Conservation (phyloP, 1,140 invertebrate genomes). For the Polyergus mexicanus region DNA sequence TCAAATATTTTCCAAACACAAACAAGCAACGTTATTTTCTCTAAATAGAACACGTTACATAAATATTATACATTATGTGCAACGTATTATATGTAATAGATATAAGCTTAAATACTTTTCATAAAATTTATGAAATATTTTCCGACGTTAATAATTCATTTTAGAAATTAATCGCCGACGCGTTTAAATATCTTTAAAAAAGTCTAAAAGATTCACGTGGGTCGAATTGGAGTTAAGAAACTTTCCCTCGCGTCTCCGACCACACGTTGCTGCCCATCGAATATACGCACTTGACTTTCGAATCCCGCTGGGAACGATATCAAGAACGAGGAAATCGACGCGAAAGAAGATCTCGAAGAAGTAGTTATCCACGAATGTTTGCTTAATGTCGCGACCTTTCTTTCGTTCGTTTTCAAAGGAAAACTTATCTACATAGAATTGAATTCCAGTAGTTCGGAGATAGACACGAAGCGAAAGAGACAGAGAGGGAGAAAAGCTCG, state of each 20-base stretch:
- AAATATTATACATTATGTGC: no score
- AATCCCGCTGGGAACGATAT: constrained; percentile 26
- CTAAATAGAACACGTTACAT: background rate
- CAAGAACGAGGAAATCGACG: constrained; percentile 42
- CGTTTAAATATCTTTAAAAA: background rate
- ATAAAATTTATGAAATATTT: background rate
- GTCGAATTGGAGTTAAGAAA: background rate
- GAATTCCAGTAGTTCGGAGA: constrained; percentile 33
- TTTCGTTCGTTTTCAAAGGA: constrained; percentile 6
- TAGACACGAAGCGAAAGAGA: background rate
- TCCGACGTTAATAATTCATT: background rate
- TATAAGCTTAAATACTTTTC: background rate
- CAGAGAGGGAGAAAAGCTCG: background rate
- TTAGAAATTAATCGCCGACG: background rate
- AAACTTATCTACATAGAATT: constrained; percentile 37
- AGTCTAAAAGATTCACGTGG: background rate
- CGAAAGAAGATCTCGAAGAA: constrained; percentile 40
- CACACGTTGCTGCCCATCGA: background rate
- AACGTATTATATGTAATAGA: no score
- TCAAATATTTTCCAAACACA: constrained; percentile 8
- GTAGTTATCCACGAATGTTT: constrained; percentile 48
- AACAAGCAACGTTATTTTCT: background rate
- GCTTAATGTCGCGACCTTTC: constrained; percentile 44
- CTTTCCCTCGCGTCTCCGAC: background rate
- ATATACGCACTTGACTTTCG: constrained; percentile 8